These are phyloP conservation scores for Geococcyx californianus DNA, from an alignment of 2,113 vertebrate species.

Conservation along the genomic window DNA sequence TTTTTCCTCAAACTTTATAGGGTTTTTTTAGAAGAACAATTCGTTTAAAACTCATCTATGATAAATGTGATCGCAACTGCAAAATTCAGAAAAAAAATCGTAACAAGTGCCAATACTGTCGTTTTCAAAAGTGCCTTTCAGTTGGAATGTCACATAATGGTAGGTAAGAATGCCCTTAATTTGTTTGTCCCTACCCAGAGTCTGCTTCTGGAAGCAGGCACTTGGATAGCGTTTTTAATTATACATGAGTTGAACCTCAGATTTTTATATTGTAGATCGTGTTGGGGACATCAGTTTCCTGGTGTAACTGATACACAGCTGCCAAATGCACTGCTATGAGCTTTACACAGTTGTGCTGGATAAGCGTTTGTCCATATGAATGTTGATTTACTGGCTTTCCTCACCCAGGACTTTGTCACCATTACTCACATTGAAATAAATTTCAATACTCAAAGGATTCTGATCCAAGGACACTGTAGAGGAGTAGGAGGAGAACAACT, in stretches of 20 bases:
- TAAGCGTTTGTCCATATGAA: background rate
- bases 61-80: constrained; percentile 90
- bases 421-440: background rate
- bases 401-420: background rate
- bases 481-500: constrained; percentile 6
- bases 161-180: constrained; percentile 75
- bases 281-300: background rate
- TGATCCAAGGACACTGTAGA: background rate
- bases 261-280: fast-evolving
- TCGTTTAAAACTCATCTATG: constrained; percentile 91
- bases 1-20: constrained; percentile 62
- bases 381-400: background rate
- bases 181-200: background rate
- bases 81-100: constrained; percentile 99
- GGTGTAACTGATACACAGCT: background rate
- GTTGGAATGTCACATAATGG: constrained; percentile 99
- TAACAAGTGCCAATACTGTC: constrained; percentile 99
- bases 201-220: background rate
- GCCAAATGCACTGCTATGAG: background rate
- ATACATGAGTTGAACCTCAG: background rate
- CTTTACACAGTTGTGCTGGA: background rate
- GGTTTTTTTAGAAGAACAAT: constrained; percentile 95
- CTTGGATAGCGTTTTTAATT: background rate
- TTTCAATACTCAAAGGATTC: background rate
- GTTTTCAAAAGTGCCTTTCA: constrained; percentile 98